A percentile compares a stretch with the other conserved stretches of the same genome.
Evolutionary conservation across 2,888 invertebrate genomes (phyloP).

Genomic region (Phlogophora meticulosa): DNA sequence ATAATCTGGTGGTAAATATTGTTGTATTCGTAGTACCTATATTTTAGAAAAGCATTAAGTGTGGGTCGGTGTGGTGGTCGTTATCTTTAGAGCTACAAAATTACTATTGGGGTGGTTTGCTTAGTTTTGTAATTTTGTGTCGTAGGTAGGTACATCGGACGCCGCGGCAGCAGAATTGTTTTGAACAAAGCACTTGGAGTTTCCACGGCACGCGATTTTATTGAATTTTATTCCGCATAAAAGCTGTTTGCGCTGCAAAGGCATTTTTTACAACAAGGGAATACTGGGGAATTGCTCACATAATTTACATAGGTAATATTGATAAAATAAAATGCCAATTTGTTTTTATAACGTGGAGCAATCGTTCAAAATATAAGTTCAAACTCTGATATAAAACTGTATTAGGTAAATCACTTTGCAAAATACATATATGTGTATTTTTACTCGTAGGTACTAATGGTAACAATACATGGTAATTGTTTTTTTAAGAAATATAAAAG

Average conservation of each 20-base stretch:
- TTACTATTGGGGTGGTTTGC: conserved; percentile 37
- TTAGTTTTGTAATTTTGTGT: conserved; percentile 49
- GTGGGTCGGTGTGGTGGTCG: conserved; percentile 38
- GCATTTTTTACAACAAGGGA: conserved; percentile 34
- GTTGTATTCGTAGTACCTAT: conserved; percentile 41
- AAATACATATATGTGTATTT: background rate
- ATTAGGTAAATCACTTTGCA: background rate
- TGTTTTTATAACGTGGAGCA: background rate
- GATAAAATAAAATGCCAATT: background rate
- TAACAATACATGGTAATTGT: no score
- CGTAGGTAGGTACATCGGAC: conserved; percentile 42
- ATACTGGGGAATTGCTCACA: conserved; percentile 10
- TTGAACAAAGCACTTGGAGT: conserved; percentile 56
- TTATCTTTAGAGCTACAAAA: conserved; percentile 46
- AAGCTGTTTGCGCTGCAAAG: conserved; percentile 50
- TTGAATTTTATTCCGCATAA: conserved; percentile 62
- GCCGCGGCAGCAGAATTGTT: conserved; percentile 48
- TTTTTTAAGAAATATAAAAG: no score
- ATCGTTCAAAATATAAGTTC: background rate
- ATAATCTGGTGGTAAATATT: conserved; percentile 46
- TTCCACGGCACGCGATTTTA: conserved; percentile 63
- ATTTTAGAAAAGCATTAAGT: conserved; percentile 49
- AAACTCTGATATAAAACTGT: background rate
- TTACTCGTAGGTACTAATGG: no score
- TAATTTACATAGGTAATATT: background rate